These are phyloP conservation scores for Allacma fusca DNA, from an alignment of 2,888 invertebrate genomes.

Conservation along the genomic window DNA sequence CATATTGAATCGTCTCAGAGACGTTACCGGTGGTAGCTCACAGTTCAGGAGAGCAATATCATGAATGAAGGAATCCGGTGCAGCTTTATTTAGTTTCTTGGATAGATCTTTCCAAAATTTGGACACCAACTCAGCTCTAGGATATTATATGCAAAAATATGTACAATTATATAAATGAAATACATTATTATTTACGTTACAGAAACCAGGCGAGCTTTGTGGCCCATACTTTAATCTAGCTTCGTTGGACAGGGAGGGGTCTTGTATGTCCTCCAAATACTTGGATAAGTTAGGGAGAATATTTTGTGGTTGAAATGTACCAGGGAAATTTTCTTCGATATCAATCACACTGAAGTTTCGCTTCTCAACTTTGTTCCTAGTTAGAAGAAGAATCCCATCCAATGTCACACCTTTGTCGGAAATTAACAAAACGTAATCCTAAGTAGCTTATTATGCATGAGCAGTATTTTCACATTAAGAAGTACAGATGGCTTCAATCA, in stretches of 20 bases:
- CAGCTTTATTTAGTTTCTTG: conserved; percentile 50
- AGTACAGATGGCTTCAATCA: no score
- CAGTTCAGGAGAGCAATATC: conserved; percentile 57
- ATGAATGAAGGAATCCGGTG: conserved; percentile 50
- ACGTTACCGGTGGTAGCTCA: conserved; percentile 45
- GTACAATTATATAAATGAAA: neutral
- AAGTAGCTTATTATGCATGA: neutral
- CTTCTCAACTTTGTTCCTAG: conserved; percentile 46
- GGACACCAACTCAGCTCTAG: conserved; percentile 30
- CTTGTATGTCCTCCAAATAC: neutral
- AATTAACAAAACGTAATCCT: neutral
- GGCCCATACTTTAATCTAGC: neutral
- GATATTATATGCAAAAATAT: neutral
- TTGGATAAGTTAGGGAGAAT: conserved; percentile 45
- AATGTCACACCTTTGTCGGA: conserved; percentile 41
- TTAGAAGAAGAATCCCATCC: conserved; percentile 55
- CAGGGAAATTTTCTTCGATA: conserved; percentile 56
- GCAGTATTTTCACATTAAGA: neutral
- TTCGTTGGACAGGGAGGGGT: neutral
- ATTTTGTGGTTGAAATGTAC: conserved; percentile 49
- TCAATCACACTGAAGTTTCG: conserved; percentile 56
- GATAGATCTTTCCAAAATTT: conserved; percentile 55
- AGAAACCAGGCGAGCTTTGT: no score
- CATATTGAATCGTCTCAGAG: no score
- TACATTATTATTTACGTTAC: no score